Percentiles rank a stretch among this genome's conserved stretches.
Conservation (phyloP, 2,113 vertebrate genomes). For the Uria lomvia region DNA sequence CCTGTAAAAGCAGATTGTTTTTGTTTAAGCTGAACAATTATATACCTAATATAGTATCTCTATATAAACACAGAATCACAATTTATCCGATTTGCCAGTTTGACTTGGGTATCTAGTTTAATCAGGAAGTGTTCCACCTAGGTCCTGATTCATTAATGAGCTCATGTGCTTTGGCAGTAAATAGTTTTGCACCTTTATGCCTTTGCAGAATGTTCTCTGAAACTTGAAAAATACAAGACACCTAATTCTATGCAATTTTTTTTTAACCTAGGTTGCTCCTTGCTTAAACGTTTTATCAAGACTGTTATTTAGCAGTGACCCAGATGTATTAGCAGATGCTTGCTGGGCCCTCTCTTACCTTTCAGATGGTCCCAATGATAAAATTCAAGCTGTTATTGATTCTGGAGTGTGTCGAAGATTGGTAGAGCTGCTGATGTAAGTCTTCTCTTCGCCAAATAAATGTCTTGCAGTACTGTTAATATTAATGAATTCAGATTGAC, state of each 20-base stretch:
- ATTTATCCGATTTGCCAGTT: not conserved
- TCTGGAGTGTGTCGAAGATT: conserved; percentile 90
- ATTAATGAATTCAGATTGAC: not conserved
- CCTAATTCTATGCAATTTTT: conserved; percentile 32
- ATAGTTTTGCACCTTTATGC: not conserved
- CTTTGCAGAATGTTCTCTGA: not conserved
- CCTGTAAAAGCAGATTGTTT: not conserved
- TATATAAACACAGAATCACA: not conserved
- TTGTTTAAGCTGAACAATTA: not conserved
- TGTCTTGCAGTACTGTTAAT: not conserved
- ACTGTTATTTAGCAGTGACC: conserved; percentile 88
- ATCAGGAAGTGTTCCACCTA: not conserved
- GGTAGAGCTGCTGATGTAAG: conserved; percentile 92
- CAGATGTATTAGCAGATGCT: conserved; percentile 89
- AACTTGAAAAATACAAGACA: not conserved
- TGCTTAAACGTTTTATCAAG: conserved; percentile 87
- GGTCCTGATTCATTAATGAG: not conserved
- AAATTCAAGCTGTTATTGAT: conserved; percentile 93
- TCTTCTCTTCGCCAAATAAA: not conserved
- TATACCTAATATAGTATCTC: not conserved
- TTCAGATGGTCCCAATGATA: conserved; percentile 91
- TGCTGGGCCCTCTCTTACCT: conserved; percentile 94
- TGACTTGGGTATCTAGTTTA: not conserved
- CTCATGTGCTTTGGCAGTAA: not conserved
- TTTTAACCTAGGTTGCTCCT: conserved; percentile 82